A percentile compares a stretch with the other conserved stretches of the same genome.
Conservation (phyloP, 2,888 invertebrate genomes). For the Pyrrhia umbra region DNA sequence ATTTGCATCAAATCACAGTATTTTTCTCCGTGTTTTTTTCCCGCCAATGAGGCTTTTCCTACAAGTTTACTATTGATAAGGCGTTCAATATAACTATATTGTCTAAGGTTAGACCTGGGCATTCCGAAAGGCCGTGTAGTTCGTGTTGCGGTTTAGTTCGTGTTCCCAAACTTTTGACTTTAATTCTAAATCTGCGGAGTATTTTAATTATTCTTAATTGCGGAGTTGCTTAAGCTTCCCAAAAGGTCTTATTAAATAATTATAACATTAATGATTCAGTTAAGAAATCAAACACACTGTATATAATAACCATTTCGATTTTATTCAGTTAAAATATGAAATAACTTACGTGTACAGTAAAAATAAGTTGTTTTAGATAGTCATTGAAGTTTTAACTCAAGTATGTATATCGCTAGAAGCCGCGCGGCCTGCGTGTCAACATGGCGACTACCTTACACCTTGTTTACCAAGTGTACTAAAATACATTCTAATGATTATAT, state of each 20-base stretch:
- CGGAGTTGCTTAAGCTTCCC: not conserved
- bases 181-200: too few relatives aligned
- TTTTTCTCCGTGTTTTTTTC: too few relatives aligned
- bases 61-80: too few relatives aligned
- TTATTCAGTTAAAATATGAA: conserved; percentile 91
- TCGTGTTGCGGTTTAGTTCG: too few relatives aligned
- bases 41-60: too few relatives aligned
- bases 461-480: conserved; percentile 83
- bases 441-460: conserved; percentile 78
- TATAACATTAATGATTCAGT: not conserved
- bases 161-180: too few relatives aligned
- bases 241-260: not conserved
- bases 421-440: conserved; percentile 74
- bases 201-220: too few relatives aligned
- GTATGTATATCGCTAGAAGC: conserved; percentile 77
- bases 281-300: conserved; percentile 68
- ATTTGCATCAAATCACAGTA: too few relatives aligned
- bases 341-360: conserved; percentile 90
- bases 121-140: too few relatives aligned
- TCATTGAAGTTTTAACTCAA: conserved; percentile 82
- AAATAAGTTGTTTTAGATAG: conserved; percentile 89
- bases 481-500: conserved; percentile 88
- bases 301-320: conserved; percentile 89
- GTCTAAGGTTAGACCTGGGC: too few relatives aligned
- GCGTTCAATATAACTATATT: too few relatives aligned